phyloP scores from a whole-genome alignment of 1,140 invertebrate species.

The Nautilus pompilius region DNA sequence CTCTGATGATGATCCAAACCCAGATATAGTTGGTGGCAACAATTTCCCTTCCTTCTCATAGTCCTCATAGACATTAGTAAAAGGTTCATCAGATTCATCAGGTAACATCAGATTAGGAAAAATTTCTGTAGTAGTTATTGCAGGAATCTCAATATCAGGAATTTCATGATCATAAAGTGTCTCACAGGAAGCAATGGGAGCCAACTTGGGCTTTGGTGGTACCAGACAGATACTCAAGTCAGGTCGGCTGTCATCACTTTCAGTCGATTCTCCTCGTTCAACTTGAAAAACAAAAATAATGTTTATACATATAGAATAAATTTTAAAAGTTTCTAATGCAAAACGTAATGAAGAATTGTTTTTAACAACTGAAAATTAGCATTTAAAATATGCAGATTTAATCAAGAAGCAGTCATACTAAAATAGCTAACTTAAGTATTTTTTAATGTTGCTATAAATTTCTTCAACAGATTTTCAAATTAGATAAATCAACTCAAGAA shows the following conservation, averaged over 20 bases:
- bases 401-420: too few species aligned
- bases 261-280: constrained; percentile 34
- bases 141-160: constrained; percentile 9
- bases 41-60: constrained; percentile 39
- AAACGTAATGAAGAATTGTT: too few species aligned
- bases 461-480: too few species aligned
- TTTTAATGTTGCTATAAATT: too few species aligned
- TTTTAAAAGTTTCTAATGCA: too few species aligned
- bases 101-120: constrained; percentile 9
- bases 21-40: constrained; percentile 24
- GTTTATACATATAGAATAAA: too few species aligned
- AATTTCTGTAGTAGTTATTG: constrained; percentile 14
- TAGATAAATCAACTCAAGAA: too few species aligned
- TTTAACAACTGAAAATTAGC: too few species aligned
- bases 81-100: constrained; percentile 15
- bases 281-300: constrained; percentile 24
- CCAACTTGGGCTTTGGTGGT: constrained; percentile 39
- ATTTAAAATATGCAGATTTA: too few species aligned
- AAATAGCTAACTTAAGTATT: too few species aligned
- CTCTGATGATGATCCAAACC: constrained; percentile 10
- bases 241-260: constrained; percentile 39
- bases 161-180: constrained; percentile 45
- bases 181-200: constrained; percentile 54
- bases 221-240: constrained; percentile 29
- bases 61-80: constrained; percentile 26